Conservation (phyloP, 2,888 invertebrate species). For the Steinernema carpocapsae region DNA sequence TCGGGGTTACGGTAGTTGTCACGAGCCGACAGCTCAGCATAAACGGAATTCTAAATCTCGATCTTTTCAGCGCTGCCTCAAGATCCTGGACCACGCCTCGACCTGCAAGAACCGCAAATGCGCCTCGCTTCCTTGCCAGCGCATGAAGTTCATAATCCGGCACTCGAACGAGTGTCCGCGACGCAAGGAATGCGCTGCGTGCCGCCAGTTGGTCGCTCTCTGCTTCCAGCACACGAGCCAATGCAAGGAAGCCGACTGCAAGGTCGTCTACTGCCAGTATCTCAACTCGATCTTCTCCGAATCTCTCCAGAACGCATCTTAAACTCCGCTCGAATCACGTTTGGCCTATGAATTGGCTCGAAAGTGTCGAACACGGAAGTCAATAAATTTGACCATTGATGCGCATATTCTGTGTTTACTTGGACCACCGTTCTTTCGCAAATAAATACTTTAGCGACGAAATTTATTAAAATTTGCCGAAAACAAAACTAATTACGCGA, state of each 20-base stretch:
- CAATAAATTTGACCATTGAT: too few relatives aligned
- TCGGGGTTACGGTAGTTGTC: background rate
- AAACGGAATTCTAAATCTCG: background rate
- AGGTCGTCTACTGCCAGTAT: background rate
- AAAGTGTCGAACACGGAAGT: too few relatives aligned
- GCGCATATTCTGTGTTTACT: too few relatives aligned
- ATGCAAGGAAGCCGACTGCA: background rate
- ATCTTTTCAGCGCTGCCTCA: constrained; percentile 3
- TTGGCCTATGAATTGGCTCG: too few relatives aligned
- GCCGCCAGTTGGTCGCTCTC: constrained; percentile 5
- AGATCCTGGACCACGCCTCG: constrained; percentile 12
- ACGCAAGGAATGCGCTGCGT: background rate
- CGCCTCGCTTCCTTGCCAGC: background rate
- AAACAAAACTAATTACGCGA: too few relatives aligned
- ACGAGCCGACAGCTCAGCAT: background rate
- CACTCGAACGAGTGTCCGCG: background rate
- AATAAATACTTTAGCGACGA: too few relatives aligned
- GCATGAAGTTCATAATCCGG: constrained; percentile 1
- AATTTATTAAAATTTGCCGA: too few relatives aligned
- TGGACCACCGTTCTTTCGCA: too few relatives aligned
- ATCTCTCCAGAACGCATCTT: background rate
- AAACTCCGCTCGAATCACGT: background rate
- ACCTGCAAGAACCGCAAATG: background rate
- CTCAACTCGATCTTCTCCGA: constrained; percentile 10
- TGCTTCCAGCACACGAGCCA: constrained; percentile 17